Base-by-base conservation (phyloP, 2,888 invertebrate genomes). In the Drosophila planitibia region DNA sequence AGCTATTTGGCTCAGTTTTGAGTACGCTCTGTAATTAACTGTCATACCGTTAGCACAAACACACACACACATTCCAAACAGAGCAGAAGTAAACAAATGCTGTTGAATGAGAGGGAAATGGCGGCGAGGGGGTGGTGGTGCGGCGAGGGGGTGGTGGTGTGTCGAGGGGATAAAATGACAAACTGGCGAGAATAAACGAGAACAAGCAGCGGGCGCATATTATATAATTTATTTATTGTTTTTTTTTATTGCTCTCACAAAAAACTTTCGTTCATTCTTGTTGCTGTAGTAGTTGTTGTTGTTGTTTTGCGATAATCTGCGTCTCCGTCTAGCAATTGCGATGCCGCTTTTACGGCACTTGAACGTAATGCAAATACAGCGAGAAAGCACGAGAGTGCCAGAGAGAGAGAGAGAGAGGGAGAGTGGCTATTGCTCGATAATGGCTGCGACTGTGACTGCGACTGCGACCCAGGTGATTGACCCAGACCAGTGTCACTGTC, bases 381-480 rank as follows among this genome's bases (percentile, higher is more conserved):
- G 30, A 51, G 44, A 54, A 25, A 39, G 57, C 5, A n/a, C 32
- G 55, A 10, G 55, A 28, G 28, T 14, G 44, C 14, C 39, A 4
- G 51, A 39, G 22, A 62, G 62, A n/a, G 62, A n/a, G 62, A 16
- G 59, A 35, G 28, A 7, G 49, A 16, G 32, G 2, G 28, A 59
- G 44, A 30, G 58, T 70, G 65, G 57, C 49, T 57, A 59, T 67
- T 70, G 53, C 63, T 80, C 66, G 57, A 57, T 30, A 14, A 71
- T 80, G 74, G 54, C 71, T 51, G 69, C 59, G 62, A 63, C 61
- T 28, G 68, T 30, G 49, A 68, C 74, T 47, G 67, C 63, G 72
- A 72, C 70, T 30, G 71, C 70, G 85, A 85, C 86, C 85, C 81
- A 81, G 84, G 87, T 84, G 84, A 89, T 86, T 84, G 84, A 84